These are phyloP conservation scores for Corvus moneduloides DNA, from an alignment of 2,113 vertebrate genomes.

Conservation along the genomic window DNA sequence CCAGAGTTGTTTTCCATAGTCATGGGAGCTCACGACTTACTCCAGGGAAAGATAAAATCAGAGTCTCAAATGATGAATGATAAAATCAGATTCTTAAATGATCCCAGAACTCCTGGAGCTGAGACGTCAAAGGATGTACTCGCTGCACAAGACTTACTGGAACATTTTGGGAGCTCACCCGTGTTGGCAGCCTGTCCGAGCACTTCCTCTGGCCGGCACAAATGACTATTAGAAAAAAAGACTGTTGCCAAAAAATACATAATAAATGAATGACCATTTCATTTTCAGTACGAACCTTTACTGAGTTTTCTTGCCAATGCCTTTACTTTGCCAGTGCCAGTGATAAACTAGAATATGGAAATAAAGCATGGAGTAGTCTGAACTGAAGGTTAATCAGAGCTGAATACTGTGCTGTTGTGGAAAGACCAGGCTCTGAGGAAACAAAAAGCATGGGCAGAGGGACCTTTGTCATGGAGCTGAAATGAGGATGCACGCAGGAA, in stretches of 20 bases:
- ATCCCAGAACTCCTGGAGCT: not conserved
- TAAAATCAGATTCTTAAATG: not conserved
- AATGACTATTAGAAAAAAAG: not conserved
- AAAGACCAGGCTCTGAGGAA: not conserved
- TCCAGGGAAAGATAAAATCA: not conserved
- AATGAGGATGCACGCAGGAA: not conserved
- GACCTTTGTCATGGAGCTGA: not conserved
- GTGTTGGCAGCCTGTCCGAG: not conserved
- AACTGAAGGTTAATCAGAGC: not conserved
- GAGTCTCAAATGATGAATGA: not conserved
- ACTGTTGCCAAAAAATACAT: not conserved
- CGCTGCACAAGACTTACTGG: not conserved
- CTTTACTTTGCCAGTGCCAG: not conserved
- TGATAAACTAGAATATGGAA: not conserved
- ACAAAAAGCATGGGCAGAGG: not conserved
- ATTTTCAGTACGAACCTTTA: not conserved
- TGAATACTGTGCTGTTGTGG: not conserved
- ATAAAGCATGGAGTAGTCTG: not conserved
- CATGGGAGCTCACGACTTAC: not conserved
- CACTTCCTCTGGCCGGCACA: not conserved
- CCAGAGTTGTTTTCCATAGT: not conserved
- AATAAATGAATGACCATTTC: not conserved
- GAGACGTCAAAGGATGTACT: not conserved
- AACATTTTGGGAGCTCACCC: not conserved
- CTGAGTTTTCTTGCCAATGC: not conserved